Conservation (phyloP, 2,797 vertebrate species). For the Hapalemur alaotrensis region DNA sequence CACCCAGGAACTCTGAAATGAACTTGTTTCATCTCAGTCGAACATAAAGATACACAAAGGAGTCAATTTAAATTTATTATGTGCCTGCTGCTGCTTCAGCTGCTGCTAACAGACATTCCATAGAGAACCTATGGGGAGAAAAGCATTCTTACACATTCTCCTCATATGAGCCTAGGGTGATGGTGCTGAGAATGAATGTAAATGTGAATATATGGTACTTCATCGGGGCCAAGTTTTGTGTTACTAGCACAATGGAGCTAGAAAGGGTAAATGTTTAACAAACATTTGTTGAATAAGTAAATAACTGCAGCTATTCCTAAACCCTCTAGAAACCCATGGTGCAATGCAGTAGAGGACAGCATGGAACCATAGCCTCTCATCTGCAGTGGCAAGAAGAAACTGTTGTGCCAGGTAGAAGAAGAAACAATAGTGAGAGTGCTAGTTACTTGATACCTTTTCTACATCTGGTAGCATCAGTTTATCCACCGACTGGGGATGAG, state of each 20-base stretch:
- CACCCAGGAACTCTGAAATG: constrained; percentile 51
- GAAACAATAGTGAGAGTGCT: background rate
- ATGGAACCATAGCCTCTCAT: background rate
- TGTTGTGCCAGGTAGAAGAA: background rate
- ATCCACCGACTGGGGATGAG: background rate
- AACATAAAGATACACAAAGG: constrained; percentile 63
- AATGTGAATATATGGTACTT: background rate
- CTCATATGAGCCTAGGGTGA: background rate
- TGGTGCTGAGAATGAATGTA: background rate
- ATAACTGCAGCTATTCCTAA: background rate
- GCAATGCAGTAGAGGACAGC: accelerated
- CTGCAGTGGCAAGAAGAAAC: background rate
- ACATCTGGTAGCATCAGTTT: background rate
- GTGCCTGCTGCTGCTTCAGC: constrained; percentile 66
- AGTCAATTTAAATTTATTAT: constrained; percentile 65
- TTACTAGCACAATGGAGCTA: background rate
- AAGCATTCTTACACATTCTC: background rate
- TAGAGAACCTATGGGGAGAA: constrained; percentile 13
- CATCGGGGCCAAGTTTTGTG: background rate
- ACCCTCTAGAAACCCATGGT: background rate
- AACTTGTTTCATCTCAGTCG: constrained; percentile 56
- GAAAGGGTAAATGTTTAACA: background rate
- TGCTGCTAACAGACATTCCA: constrained; percentile 53
- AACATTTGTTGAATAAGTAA: background rate
- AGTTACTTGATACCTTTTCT: background rate